Conservation (phyloP, 2,113 vertebrate species). For the Sus scrofa region T2T-Sscrofa CM000816.6:27752501-27753000, state of each 20-base stretch:
- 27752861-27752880: not conserved
- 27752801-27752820: not conserved
- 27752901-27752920: not conserved
- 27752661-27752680: not conserved
- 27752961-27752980: not conserved
- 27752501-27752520: not conserved
- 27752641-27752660: not conserved
- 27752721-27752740: not conserved
- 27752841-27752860: not conserved
- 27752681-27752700: not conserved
- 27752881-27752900: not conserved
- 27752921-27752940: not conserved
- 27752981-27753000: too few species aligned
- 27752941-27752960: not conserved
- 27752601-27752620: not conserved
- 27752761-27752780: not conserved
- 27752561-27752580: not conserved
- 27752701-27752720: not conserved
- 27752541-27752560: not conserved
- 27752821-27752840: not conserved
- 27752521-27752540: not conserved
- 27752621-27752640: not conserved
- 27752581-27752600: not conserved
- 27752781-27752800: not conserved
- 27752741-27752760: not conserved